Conservation (phyloP, 2,888 invertebrate species). For the Drosophila paranaensis region DNA sequence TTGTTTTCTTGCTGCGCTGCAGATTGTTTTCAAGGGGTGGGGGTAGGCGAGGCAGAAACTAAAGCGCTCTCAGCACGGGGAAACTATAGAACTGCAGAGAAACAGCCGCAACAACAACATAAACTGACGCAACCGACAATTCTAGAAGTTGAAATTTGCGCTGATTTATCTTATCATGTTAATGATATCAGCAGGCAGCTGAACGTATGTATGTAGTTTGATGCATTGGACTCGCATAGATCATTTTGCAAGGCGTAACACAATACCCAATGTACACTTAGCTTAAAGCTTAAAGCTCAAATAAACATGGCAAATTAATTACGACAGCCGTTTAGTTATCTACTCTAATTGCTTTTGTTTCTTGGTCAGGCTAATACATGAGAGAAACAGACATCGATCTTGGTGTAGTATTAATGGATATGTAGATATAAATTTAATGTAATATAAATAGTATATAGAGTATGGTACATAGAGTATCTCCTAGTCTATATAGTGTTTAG, state of each 20-base stretch:
- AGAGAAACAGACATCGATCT: background rate
- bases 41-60: slow-evolving; percentile 5
- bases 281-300: slow-evolving; percentile 8
- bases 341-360: background rate
- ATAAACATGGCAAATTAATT: slow-evolving; percentile 11
- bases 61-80: slow-evolving; percentile 31
- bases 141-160: slow-evolving; percentile 32
- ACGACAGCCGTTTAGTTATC: background rate
- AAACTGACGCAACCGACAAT: slow-evolving; percentile 45
- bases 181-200: slow-evolving; percentile 39
- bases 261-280: slow-evolving; percentile 21
- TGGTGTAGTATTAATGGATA: background rate
- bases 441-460: background rate
- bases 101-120: slow-evolving; percentile 26
- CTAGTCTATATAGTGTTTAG: no score
- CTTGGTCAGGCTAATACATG: background rate
- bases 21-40: slow-evolving; percentile 14
- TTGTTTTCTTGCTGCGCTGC: slow-evolving; percentile 27
- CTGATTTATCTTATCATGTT: slow-evolving; percentile 64
- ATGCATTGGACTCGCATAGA: slow-evolving; percentile 26
- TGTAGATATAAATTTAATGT: background rate
- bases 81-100: slow-evolving; percentile 73
- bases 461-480: background rate
- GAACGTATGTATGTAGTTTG: slow-evolving; percentile 19
- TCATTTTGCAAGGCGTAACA: slow-evolving; percentile 14